Conservation (phyloP, 2,888 invertebrate genomes). For the Folsomia manolachei region DNA sequence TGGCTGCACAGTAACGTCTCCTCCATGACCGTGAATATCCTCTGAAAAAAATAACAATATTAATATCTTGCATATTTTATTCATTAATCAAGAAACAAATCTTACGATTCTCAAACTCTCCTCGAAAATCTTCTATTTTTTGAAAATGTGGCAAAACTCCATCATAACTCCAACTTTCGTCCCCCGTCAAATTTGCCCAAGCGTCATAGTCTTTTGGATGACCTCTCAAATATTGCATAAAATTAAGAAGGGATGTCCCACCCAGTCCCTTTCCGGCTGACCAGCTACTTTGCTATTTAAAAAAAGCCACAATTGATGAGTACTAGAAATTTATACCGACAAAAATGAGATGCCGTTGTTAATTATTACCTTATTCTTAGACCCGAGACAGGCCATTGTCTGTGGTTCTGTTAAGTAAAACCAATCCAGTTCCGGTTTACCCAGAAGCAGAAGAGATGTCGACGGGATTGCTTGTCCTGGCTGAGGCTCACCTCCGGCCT, state of each 20-base stretch:
- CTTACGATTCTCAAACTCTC: conserved; percentile 12
- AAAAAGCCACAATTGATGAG: no score
- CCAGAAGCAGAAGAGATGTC: conserved; percentile 31
- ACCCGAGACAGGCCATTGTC: conserved; percentile 31
- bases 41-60: conserved; percentile 14
- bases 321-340: no score
- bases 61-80: background rate
- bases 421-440: conserved; percentile 40
- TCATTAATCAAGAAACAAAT: background rate
- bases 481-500: no score
- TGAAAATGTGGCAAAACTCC: conserved; percentile 38
- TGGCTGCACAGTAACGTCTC: conserved; percentile 28
- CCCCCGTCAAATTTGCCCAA: conserved; percentile 39
- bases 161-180: conserved; percentile 41
- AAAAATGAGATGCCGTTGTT: no score
- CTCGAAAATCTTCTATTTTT: conserved; percentile 35
- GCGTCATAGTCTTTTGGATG: conserved; percentile 40
- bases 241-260: conserved; percentile 31
- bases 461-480: conserved; percentile 28
- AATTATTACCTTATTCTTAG: conserved; percentile 31
- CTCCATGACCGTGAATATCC: conserved; percentile 34
- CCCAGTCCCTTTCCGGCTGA: conserved; percentile 37
- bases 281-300: conserved; percentile 34
- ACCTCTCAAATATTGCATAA: conserved; percentile 30
- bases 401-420: conserved; percentile 36